Evolutionary conservation across 2,888 invertebrate genomes (phyloP).

Genomic region (Lasioglossum leucozonium): DNA sequence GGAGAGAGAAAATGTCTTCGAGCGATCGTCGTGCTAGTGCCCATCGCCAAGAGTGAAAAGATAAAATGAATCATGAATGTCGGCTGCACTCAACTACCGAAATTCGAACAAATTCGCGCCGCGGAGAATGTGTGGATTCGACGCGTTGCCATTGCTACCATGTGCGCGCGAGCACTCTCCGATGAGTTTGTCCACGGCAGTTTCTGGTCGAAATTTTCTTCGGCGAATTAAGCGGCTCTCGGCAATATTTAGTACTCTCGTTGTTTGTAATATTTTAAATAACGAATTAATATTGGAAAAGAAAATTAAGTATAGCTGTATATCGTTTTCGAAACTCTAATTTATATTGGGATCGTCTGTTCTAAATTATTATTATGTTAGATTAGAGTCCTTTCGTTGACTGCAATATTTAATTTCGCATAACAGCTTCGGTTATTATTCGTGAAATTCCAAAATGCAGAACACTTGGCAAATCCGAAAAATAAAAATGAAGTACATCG

Average conservation of each 20-base stretch:
- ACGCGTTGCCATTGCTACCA: background rate
- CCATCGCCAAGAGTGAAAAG: conserved; percentile 25
- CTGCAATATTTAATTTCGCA: too few relatives aligned
- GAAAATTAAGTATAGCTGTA: too few relatives aligned
- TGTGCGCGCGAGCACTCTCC: background rate
- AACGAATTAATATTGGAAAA: too few relatives aligned
- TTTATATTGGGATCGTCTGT: too few relatives aligned
- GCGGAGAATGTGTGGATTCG: background rate
- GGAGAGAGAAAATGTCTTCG: conserved; percentile 15
- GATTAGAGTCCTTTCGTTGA: too few relatives aligned
- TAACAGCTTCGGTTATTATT: too few relatives aligned
- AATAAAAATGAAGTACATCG: too few relatives aligned
- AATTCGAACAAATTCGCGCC: background rate
- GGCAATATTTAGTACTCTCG: background rate
- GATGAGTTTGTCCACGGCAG: background rate
- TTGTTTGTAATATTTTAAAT: background rate
- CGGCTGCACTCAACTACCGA: conserved; percentile 9
- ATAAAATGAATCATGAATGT: conserved; percentile 22
- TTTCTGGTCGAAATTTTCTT: background rate
- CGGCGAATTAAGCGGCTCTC: background rate
- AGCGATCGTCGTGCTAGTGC: conserved; percentile 26
- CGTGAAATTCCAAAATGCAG: too few relatives aligned
- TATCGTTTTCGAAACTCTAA: too few relatives aligned
- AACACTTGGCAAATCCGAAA: too few relatives aligned
- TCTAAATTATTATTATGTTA: too few relatives aligned